Evolutionary conservation across 2,113 vertebrate species (phyloP), one percentile per base, ranked within the genome.

Genomic region (Nothobranchius furzeri): DNA sequence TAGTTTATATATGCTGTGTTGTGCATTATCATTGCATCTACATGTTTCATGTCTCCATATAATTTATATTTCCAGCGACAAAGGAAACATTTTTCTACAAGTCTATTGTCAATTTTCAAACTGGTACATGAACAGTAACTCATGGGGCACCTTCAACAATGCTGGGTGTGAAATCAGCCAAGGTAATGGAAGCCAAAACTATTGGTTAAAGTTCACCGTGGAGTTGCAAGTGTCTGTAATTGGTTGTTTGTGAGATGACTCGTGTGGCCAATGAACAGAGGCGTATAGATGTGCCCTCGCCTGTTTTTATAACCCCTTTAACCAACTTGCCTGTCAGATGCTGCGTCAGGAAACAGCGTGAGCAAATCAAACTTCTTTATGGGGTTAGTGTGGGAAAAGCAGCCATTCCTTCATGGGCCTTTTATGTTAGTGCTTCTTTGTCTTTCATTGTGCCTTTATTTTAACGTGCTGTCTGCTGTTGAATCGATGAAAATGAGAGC

Each of bases 401-500:
- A 59, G 43, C 45, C 30, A 59, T 24, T 20, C 0, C 51, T 48
- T n/a, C 3, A 40, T 14, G 48, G 72, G 30, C 60, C 50, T 57
- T 47, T 36, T n/a, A 7, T 36, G 7, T 68, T 71, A 53, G 20
- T 77, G 5, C 30, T 48, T 68, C 12, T 82, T 30, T 70, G 46
- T 58, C 24, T 51, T 5, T 24, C 55, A n/a, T 9, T 49, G 48
- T 64, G 43, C 40, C 10, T 75, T 11, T 1, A 50, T 54, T 70
- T 35, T 11, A 17, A 60, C 9, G 45, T 70, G 1, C 46, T 68
- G 6, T 63, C 25, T 67, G 47, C 36, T 69, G 17, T 53, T 65
- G 9, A 55, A 10, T 25, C 4, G 54, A 7, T 14, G 13, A 50
- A 24, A 10, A 59, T 49, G 59, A 50, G 7, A 12, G n/a, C 10